Evolutionary conservation across 2,113 vertebrate genomes (phyloP).

Genomic region (Leuciscus idus): DNA sequence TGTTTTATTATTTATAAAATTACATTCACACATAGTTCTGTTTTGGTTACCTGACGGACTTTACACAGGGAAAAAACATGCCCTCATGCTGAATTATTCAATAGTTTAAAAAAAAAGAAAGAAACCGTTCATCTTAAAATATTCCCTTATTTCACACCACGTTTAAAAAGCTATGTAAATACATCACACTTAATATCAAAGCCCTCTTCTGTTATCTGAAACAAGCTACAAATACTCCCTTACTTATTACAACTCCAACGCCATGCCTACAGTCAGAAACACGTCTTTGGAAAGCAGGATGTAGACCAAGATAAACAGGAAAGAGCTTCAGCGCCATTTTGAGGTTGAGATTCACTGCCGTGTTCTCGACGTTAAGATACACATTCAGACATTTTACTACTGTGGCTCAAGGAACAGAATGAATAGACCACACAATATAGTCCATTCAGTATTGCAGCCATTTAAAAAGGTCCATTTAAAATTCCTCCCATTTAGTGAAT

Average conservation of each 20-base stretch:
- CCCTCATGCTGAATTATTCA: slow-evolving; percentile 45
- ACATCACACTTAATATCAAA: slow-evolving; percentile 50
- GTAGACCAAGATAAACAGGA: slow-evolving; percentile 49
- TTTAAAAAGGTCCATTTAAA: slow-evolving; percentile 45
- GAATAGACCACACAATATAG: slow-evolving; percentile 43
- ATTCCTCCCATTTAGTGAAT: slow-evolving; percentile 38
- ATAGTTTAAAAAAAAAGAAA: slow-evolving; percentile 35
- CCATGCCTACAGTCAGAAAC: slow-evolving; percentile 48
- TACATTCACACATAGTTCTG: slow-evolving; percentile 63
- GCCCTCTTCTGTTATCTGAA: slow-evolving; percentile 43
- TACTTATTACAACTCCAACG: slow-evolving; percentile 39
- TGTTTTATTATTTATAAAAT: slow-evolving; percentile 69
- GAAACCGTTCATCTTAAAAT: slow-evolving; percentile 50
- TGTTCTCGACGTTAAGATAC: slow-evolving; percentile 36
- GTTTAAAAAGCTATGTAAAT: slow-evolving; percentile 53
- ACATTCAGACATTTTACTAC: slow-evolving; percentile 47
- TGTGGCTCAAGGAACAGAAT: slow-evolving; percentile 46
- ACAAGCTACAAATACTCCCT: slow-evolving; percentile 50
- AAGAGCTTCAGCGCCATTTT: slow-evolving; percentile 40
- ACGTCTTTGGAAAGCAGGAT: slow-evolving; percentile 55
- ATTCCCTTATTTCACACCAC: slow-evolving; percentile 52
- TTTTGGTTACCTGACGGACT: slow-evolving; percentile 51
- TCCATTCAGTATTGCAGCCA: slow-evolving; percentile 44
- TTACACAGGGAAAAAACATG: slow-evolving; percentile 41
- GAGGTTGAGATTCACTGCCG: slow-evolving; percentile 30